Base-by-base conservation (phyloP, 2,888 invertebrate species). In the Habroteleia sp. region DNA sequence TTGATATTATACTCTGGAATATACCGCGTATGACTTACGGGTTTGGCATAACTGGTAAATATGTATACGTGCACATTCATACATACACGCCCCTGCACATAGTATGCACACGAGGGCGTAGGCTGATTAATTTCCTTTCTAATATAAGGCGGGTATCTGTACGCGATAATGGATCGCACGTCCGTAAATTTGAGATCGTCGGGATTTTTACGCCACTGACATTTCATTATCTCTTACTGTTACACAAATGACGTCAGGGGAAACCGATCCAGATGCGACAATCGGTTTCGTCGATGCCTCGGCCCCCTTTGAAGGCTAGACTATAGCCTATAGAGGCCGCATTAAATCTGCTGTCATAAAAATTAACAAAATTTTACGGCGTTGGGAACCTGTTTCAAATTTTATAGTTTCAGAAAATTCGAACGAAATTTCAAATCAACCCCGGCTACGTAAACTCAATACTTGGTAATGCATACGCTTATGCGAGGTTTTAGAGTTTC, bases 121-220 rank as follows among this genome's bases (percentile, higher is more conserved):
- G 56, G 66, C 66, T 68, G 66, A 68, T 68, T 68, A 68, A 68
- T 68, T 68, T 68, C 56, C 66, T 68, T 68, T 68, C 66, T 58
- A 68, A 48, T 58, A 41, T 58, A 58, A 56, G 48, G 66, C 56
- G 66, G 66, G 44, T 54, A 65, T 52, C 46, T 8, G 39, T 27
- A 16, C 37, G 65, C 8, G 66, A 68, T 56, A 68, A 68, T 56
- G 56, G 56, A 56, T 54, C 54, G 56, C 54, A 46, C 66, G 56
- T 66, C 33, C 54, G 46, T 46, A 56, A 46, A 66, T 54, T 42
- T 37, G 42, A 65, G 44, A 42, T 25, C 44, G 20, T 4, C 17
- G 29, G 46, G 41, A 66, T 54, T 54, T 66, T 66, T 46, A 31
- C 37, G 3, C 17, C 52, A 27, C 27, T 48, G 62, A 62, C 62